Conservation (phyloP, 2,113 vertebrate genomes). For the Tapirus terrestris region DNA sequence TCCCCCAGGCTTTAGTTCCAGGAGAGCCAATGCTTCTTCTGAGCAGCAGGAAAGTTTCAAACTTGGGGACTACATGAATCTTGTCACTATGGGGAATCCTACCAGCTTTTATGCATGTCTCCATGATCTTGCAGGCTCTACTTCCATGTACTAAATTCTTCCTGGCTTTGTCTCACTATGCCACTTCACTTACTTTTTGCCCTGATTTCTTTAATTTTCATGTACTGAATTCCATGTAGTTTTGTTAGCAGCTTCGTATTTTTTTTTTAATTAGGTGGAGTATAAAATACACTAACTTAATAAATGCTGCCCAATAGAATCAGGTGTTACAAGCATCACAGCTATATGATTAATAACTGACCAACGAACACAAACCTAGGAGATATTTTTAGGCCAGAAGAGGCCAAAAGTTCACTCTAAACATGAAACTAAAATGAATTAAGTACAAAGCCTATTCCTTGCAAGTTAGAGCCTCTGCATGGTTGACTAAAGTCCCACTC, state of each 20-base stretch:
- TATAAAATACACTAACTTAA: neutral
- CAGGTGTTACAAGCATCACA: neutral
- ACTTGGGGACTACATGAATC: neutral
- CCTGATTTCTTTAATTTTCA: neutral
- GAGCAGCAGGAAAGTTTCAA: neutral
- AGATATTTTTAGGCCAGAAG: neutral
- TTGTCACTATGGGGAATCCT: neutral
- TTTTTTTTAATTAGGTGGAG: neutral
- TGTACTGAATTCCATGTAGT: neutral
- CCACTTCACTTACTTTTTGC: neutral
- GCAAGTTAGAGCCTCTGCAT: neutral
- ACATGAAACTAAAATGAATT: neutral
- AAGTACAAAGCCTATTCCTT: neutral
- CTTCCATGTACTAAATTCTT: neutral
- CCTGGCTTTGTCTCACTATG: neutral
- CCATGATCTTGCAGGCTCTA: too few species aligned
- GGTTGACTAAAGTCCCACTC: neutral
- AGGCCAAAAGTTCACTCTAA: neutral
- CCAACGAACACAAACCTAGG: neutral
- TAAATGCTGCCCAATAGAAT: neutral
- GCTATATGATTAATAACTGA: neutral
- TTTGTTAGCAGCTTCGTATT: neutral
- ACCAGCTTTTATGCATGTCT: fast-evolving
- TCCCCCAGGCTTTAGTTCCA: neutral
- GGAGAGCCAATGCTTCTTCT: neutral